Evolutionary conservation across 1,140 invertebrate species (phyloP).

Genomic region (Caenorhabditis inopinata): DNA sequence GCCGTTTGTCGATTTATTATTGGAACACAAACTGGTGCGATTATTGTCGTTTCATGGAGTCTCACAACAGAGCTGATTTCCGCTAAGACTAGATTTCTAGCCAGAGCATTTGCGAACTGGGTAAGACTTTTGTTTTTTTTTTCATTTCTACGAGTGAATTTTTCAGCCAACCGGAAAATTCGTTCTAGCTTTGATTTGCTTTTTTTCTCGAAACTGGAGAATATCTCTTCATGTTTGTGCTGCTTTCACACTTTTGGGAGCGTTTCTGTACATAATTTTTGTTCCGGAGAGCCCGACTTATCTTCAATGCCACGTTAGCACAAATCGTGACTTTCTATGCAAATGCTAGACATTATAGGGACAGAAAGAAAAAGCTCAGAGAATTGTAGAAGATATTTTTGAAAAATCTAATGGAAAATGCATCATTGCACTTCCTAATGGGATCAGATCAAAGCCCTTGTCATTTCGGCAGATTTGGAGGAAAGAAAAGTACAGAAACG

Average conservation of each 20-base stretch:
- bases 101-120: constrained; percentile 1
- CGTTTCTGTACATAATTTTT: not conserved
- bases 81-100: not conserved
- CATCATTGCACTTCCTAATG: not conserved
- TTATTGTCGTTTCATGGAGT: constrained; percentile 14
- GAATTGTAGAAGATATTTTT: not conserved
- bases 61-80: constrained; percentile 7
- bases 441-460: not conserved
- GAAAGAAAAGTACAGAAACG: constrained; percentile 15
- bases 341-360: not conserved
- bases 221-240: constrained; percentile 7
- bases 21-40: constrained; percentile 6
- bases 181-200: not conserved
- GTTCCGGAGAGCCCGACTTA: not conserved
- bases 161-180: constrained; percentile 12
- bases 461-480: not conserved
- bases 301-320: not conserved
- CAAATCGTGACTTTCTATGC: not conserved
- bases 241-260: not conserved
- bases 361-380: not conserved
- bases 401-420: not conserved
- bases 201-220: constrained; percentile 17
- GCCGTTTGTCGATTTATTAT: not conserved
- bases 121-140: not conserved
- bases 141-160: not conserved